Conservation (phyloP, 2,888 invertebrate species). For the Sepiola atlantica region DNA sequence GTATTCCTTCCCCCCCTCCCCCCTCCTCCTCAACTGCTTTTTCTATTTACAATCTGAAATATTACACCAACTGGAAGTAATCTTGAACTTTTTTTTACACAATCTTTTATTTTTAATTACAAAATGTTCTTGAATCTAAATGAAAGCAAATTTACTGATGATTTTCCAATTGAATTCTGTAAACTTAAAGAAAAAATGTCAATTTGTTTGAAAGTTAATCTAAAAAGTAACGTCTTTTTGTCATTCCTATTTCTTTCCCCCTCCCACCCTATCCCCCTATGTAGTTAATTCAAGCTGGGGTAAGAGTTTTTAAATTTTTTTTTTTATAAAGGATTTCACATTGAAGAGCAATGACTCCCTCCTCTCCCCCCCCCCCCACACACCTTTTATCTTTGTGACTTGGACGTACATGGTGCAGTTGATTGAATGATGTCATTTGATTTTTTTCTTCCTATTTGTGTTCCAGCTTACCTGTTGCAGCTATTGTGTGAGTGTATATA, state of each 20-base stretch:
- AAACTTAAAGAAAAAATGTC: slow-evolving; percentile 4
- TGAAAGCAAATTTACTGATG: slow-evolving; percentile 12
- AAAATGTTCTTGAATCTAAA: slow-evolving; percentile 1
- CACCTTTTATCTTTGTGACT: not conserved
- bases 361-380: no score
- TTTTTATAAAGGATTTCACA: not conserved
- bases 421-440: slow-evolving; percentile 11
- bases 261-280: not conserved
- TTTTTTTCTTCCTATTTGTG: slow-evolving; percentile 4
- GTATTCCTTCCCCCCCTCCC: not conserved
- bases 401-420: not conserved
- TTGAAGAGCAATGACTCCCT: not conserved
- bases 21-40: not conserved
- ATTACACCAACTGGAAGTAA: not conserved
- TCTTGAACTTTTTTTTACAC: not conserved
- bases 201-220: slow-evolving; percentile 18
- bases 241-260: not conserved
- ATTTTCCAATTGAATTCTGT: slow-evolving; percentile 6
- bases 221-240: not conserved
- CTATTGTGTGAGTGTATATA: slow-evolving; percentile 32
- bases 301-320: no score
- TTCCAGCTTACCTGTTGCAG: slow-evolving; percentile 32
- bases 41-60: slow-evolving; percentile 6
- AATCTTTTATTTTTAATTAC: not conserved
- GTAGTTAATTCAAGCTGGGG: slow-evolving; percentile 32